Evolutionary conservation across 2,797 vertebrate species (phyloP).

Genomic region (Pogoniulus pusillus): DNA sequence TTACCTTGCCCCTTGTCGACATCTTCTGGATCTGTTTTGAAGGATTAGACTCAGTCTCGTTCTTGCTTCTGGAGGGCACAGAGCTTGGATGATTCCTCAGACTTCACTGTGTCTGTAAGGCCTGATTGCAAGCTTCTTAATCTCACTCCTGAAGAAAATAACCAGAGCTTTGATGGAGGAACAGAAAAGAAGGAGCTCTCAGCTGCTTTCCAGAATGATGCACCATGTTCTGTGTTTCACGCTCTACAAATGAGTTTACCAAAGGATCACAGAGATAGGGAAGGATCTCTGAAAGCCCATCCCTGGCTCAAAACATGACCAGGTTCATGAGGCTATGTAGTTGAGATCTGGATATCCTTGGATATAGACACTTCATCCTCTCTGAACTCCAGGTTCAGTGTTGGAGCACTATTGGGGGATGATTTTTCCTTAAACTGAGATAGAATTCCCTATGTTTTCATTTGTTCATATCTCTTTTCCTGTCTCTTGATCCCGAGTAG

Average conservation of each 20-base stretch:
- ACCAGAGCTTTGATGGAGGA: neutral
- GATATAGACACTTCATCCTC: neutral
- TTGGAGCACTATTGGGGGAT: neutral
- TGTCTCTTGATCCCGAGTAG: neutral
- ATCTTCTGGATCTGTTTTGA: neutral
- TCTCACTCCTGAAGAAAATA: neutral
- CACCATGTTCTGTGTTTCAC: neutral
- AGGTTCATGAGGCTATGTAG: neutral
- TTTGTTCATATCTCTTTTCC: neutral
- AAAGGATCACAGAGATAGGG: neutral
- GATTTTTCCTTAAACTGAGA: neutral
- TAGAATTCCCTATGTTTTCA: neutral
- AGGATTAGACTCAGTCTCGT: neutral
- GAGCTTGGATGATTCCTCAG: neutral
- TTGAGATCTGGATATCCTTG: neutral
- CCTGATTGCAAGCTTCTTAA: neutral
- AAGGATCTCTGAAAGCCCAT: neutral
- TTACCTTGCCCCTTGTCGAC: neutral
- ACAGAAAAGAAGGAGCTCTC: neutral
- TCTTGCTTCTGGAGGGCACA: neutral
- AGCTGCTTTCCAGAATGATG: neutral
- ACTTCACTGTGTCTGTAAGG: neutral
- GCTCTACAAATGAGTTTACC: neutral
- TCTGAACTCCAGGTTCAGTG: neutral
- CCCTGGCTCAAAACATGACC: neutral